Percentiles rank a stretch among this genome's conserved stretches.
These are phyloP conservation scores for Tamandua tetradactyla DNA, from an alignment of 2,797 vertebrate species.

Conservation along the genomic window DNA sequence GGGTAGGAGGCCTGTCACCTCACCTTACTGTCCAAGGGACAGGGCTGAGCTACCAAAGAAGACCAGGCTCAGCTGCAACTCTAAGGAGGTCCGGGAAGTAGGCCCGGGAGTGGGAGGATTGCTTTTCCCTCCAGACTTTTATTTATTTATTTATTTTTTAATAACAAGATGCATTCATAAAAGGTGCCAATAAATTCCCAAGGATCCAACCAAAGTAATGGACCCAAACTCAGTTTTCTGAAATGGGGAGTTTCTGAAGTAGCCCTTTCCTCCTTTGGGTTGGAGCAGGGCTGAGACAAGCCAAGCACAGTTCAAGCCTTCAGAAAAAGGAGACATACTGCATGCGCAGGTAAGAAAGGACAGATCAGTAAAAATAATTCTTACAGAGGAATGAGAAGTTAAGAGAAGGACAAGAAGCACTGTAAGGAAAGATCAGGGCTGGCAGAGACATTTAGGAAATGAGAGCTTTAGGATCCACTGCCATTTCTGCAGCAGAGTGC, in stretches of 20 bases:
- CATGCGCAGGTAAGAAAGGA: not conserved
- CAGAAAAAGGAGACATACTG: not conserved
- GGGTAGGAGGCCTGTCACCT: not conserved
- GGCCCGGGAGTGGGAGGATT: not conserved
- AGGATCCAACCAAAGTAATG: constrained; percentile 13
- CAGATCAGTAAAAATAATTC: not conserved
- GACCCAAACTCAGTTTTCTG: not conserved
- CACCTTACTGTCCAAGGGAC: not conserved
- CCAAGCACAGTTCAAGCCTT: constrained; percentile 2
- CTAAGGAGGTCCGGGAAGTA: not conserved
- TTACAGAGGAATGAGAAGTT: not conserved
- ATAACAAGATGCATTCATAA: not conserved
- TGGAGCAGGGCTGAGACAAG: not conserved
- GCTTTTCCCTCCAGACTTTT: not conserved
- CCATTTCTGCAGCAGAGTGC: constrained; percentile 55
- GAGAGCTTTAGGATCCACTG: constrained; percentile 57
- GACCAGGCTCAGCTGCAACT: not conserved
- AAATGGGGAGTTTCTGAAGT: constrained; percentile 33
- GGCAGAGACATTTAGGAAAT: not conserved
- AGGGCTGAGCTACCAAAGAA: not conserved
- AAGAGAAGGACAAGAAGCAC: not conserved
- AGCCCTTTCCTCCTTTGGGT: not conserved
- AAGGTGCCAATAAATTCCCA: constrained; percentile 14
- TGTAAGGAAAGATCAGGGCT: not conserved
- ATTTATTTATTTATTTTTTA: not conserved